These are phyloP conservation scores for Epizoanthus scotinus DNA, from an alignment of 92 coral and sea anemone species.

Conservation along the genomic window DNA sequence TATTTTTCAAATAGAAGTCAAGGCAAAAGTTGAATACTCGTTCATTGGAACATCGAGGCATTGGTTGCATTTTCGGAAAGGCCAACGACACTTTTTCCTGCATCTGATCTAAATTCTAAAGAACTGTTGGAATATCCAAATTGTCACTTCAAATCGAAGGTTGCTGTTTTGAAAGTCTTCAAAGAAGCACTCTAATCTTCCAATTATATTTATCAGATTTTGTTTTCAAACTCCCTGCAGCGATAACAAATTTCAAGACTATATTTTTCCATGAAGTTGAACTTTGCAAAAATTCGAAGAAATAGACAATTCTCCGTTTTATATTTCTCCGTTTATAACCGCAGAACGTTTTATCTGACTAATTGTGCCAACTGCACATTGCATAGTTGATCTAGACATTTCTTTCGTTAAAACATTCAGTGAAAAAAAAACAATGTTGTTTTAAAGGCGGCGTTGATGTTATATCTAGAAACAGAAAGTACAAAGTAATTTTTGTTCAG, in stretches of 20 bases:
- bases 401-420: background rate
- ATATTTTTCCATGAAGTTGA: background rate
- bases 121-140: too few species aligned
- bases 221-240: slow-evolving; percentile 8
- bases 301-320: too few species aligned
- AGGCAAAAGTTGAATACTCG: too few species aligned
- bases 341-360: background rate
- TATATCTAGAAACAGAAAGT: background rate
- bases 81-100: too few species aligned
- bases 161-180: too few species aligned
- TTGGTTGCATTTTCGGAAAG: too few species aligned
- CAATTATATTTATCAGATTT: background rate
- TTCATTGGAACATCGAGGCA: too few species aligned
- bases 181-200: too few species aligned
- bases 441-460: slow-evolving; percentile 1
- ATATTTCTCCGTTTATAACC: too few species aligned
- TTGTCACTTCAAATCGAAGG: too few species aligned
- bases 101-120: too few species aligned
- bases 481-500: background rate
- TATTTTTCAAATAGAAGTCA: too few species aligned
- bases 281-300: background rate
- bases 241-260: background rate
- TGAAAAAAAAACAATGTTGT: background rate
- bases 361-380: background rate
- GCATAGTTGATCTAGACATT: background rate